These are phyloP conservation scores for Vollenhovia emeryi DNA, from an alignment of 1,140 invertebrate genomes.

Conservation along the genomic window DNA sequence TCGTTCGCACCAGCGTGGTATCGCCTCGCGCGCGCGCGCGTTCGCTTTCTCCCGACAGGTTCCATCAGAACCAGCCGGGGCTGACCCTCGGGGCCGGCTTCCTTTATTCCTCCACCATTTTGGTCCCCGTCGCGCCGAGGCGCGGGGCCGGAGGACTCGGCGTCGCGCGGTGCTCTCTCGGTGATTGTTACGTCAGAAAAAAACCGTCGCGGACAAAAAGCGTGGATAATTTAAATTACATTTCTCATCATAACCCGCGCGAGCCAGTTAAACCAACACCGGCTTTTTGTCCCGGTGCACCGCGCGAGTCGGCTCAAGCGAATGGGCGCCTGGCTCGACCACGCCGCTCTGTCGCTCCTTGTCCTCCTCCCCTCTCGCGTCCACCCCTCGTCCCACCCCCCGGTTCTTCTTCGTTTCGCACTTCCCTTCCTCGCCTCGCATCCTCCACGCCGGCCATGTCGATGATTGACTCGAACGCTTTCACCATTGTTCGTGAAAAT, in stretches of 20 bases:
- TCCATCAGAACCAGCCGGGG: neutral
- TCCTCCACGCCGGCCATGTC: neutral
- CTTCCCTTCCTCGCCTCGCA: neutral
- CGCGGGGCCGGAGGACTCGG: neutral
- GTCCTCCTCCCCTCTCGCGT: constrained; percentile 44
- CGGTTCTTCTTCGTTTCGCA: constrained; percentile 18
- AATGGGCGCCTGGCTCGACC: constrained; percentile 49
- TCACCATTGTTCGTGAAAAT: constrained; percentile 2
- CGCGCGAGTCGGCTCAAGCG: constrained; percentile 38
- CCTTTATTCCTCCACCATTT: constrained; percentile 20
- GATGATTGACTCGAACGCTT: neutral
- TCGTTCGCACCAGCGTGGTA: constrained; percentile 63
- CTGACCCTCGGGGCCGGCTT: constrained; percentile 13
- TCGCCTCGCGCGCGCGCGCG: constrained; percentile 49
- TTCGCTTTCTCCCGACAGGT: constrained; percentile 74
- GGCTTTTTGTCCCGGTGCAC: constrained; percentile 67
- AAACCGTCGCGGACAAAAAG: constrained; percentile 74
- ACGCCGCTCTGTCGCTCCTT: constrained; percentile 54
- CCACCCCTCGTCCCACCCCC: constrained; percentile 29
- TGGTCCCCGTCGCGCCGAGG: constrained; percentile 46
- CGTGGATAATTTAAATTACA: constrained; percentile 84
- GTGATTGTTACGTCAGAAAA: constrained; percentile 76
- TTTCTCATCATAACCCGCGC: constrained; percentile 80
- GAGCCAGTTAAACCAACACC: constrained; percentile 78
- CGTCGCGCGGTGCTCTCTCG: constrained; percentile 41